phyloP scores from a whole-genome alignment of 2,888 invertebrate genomes.

The Phyto melanocephala region DNA sequence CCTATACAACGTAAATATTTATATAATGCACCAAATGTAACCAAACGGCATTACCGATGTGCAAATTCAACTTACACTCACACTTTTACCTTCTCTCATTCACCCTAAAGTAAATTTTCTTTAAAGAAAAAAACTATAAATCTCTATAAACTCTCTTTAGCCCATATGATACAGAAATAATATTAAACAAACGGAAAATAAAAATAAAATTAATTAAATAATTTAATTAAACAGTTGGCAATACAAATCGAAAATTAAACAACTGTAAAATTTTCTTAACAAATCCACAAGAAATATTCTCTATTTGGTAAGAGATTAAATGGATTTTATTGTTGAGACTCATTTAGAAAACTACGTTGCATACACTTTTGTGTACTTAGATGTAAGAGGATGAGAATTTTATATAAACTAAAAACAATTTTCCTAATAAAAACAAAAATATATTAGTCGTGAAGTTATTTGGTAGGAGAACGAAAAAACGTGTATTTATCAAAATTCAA shows the following conservation, averaged over 20 bases:
- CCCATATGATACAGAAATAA: background rate
- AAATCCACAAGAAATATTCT: constrained; percentile 2
- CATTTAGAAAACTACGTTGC: background rate
- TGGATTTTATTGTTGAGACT: background rate
- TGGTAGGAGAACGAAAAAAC: constrained; percentile 11
- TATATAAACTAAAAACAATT: too few species aligned
- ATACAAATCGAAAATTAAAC: background rate
- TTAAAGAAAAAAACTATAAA: background rate
- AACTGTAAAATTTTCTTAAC: constrained; percentile 12
- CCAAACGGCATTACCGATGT: too few species aligned
- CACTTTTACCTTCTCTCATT: too few species aligned
- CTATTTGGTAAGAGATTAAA: background rate
- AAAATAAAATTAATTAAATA: background rate
- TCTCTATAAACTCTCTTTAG: background rate
- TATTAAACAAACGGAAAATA: background rate
- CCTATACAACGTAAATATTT: too few species aligned
- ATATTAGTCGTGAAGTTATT: too few species aligned
- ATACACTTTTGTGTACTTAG: background rate
- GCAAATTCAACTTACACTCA: too few species aligned
- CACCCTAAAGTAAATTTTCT: too few species aligned
- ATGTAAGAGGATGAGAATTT: background rate
- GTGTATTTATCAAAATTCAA: constrained; percentile 44
- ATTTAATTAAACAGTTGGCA: constrained; percentile 24
- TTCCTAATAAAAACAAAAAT: too few species aligned
- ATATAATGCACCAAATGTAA: too few species aligned